A percentile compares a stretch with the other conserved stretches of the same genome.
phyloP scores from a whole-genome alignment of 1,140 invertebrate genomes.

The Sarcophaga peregrina region DNA sequence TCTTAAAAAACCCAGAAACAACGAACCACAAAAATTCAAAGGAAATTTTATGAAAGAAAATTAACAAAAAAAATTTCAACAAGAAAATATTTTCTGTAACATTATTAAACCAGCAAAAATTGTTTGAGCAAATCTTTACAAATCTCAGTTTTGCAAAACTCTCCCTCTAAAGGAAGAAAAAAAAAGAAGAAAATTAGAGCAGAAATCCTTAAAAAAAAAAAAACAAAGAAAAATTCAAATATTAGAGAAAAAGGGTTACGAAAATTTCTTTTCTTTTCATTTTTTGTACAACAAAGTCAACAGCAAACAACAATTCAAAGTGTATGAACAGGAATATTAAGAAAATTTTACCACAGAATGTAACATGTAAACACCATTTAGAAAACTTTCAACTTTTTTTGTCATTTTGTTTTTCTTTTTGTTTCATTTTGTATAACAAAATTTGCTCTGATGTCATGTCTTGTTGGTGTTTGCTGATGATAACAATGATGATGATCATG shows the following conservation, averaged over 20 bases:
- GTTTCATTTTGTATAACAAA: conserved; percentile 14
- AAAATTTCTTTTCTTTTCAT: background rate
- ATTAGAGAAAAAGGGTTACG: too few relatives aligned
- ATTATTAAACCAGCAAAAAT: conserved; percentile 9
- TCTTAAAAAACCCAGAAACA: background rate
- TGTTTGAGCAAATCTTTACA: background rate
- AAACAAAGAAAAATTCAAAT: too few relatives aligned
- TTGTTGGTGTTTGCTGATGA: background rate
- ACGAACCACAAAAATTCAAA: background rate
- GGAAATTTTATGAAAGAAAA: background rate
- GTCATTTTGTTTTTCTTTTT: conserved; percentile 28
- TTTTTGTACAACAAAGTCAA: background rate
- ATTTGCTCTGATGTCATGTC: conserved; percentile 20
- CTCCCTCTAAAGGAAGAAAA: background rate
- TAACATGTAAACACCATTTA: conserved; percentile 42
- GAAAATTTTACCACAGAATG: conserved; percentile 25
- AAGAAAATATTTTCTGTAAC: conserved; percentile 16
- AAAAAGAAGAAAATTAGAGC: background rate
- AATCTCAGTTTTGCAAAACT: background rate
- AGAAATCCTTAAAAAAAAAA: background rate
- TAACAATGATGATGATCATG: too few relatives aligned
- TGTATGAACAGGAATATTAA: background rate
- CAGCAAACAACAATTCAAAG: background rate
- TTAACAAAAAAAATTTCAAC: background rate
- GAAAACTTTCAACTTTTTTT: conserved; percentile 40